These are phyloP conservation scores for Anguilla marmorata DNA, from an alignment of 2,797 vertebrate species.

Conservation along the genomic window DNA sequence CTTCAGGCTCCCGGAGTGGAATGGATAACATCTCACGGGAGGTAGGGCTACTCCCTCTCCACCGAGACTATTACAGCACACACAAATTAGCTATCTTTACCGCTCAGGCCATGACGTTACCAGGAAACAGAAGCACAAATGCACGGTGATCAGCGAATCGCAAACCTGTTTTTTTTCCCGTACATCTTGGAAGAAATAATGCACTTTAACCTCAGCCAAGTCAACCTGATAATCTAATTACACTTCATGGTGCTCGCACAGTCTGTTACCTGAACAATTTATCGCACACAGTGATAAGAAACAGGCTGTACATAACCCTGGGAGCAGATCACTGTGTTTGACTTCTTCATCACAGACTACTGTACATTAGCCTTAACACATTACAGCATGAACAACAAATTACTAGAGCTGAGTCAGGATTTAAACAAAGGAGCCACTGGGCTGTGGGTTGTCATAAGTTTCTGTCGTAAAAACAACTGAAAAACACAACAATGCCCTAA, in stretches of 20 bases:
- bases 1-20: neutral
- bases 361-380: neutral
- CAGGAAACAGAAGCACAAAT: conserved; percentile 19
- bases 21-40: conserved; percentile 41
- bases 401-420: neutral
- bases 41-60: conserved; percentile 37
- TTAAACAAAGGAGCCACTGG: neutral
- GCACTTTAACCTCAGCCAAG: conserved; percentile 8
- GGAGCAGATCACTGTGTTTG: neutral
- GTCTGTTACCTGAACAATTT: conserved; percentile 2
- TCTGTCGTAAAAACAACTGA: neutral
- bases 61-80: conserved; percentile 54
- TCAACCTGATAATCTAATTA: neutral
- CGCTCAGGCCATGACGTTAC: neutral
- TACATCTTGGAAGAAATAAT: conserved; percentile 8
- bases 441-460: neutral
- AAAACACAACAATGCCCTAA: neutral
- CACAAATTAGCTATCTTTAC: conserved; percentile 32
- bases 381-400: neutral
- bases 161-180: conserved; percentile 2
- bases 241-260: neutral
- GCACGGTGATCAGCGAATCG: neutral
- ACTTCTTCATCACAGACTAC: neutral
- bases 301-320: conserved; percentile 3
- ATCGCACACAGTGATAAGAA: neutral